Evolutionary conservation across 2,113 vertebrate species (phyloP), one percentile per base, ranked within the genome.

Genomic region (Anseranas semipalmata): DNA sequence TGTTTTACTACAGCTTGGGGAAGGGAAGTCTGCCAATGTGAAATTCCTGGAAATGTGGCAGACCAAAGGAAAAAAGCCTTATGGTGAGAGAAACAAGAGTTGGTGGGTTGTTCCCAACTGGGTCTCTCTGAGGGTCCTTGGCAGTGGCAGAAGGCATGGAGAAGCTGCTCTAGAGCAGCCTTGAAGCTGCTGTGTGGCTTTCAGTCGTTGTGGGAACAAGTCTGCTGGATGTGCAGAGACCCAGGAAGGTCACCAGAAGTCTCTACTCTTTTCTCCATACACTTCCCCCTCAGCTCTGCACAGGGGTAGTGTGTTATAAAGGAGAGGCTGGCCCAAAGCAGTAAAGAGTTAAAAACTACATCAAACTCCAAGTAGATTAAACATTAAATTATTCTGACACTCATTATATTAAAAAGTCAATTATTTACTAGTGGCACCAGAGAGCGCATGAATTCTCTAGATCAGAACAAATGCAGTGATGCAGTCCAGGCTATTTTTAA

Each of bases 401-500:
- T 82, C n/a, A 33, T 78, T 80, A 37, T 88, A 85, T 86, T 95
- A 91, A 95, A 87, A 60, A 91, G 74, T 84, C 82, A 95, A 86
- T 95, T 91, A 95, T 91, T 96, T 95, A 90, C 85, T 87, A 55
- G 50, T 30, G 30, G 86, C 32, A 91, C 52, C 41, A 58, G 76
- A 73, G 85, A 77, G 48, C 9, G n/a, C 39, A 41, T 3, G 35
- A 90, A 76, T 88, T 96, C 74, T 80, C 73, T 80, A 53, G 45
- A 87, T 95, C 39, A 74, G 87, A 95, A 94, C 83, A 74, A 90
- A 78, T 28, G 41, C 43, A 72, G 59, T 75, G 84, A 95, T 96
- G 91, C 53, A 94, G 93, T 79, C 63, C 45, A 55, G 58, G 80
- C 63, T 96, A 87, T 90, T 93, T 93, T 96, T 95, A 91, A 80